phyloP scores from a whole-genome alignment of 2,888 invertebrate species.

The Carabus problematicus region DNA sequence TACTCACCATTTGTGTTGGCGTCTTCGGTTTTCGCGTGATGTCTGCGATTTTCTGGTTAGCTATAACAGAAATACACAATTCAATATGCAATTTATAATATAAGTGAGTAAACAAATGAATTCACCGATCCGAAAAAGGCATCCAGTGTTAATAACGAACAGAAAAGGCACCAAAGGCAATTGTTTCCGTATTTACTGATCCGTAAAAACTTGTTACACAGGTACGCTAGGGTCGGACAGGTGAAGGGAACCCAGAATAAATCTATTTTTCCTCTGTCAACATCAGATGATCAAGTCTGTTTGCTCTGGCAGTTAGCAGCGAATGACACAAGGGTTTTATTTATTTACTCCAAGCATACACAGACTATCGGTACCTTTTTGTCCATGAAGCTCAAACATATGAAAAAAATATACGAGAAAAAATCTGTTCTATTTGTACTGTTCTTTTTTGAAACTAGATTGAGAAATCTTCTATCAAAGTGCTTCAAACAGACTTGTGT shows the following conservation, averaged over 20 bases:
- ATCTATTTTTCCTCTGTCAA: conserved; percentile 10
- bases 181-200: too few relatives aligned
- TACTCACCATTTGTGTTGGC: conserved; percentile 91
- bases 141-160: not conserved
- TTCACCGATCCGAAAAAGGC: not conserved
- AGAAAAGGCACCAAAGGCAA: too few relatives aligned
- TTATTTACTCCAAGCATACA: conserved; percentile 7
- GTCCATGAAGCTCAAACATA: conserved; percentile 11
- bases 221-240: not conserved
- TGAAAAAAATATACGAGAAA: not conserved
- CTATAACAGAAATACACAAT: conserved; percentile 61
- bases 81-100: not conserved
- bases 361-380: not conserved
- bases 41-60: conserved; percentile 65
- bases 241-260: not conserved
- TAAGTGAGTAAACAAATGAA: too few relatives aligned
- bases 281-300: conserved; percentile 23
- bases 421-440: conserved; percentile 8
- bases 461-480: too few relatives aligned
- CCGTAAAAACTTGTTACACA: too few relatives aligned
- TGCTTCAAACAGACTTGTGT: too few relatives aligned
- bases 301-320: conserved; percentile 16
- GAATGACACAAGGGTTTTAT: conserved; percentile 23
- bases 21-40: conserved; percentile 80
- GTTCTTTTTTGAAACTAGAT: not conserved